phyloP scores from a whole-genome alignment of 1,140 invertebrate genomes.

The Drosophila pectinifera region DNA sequence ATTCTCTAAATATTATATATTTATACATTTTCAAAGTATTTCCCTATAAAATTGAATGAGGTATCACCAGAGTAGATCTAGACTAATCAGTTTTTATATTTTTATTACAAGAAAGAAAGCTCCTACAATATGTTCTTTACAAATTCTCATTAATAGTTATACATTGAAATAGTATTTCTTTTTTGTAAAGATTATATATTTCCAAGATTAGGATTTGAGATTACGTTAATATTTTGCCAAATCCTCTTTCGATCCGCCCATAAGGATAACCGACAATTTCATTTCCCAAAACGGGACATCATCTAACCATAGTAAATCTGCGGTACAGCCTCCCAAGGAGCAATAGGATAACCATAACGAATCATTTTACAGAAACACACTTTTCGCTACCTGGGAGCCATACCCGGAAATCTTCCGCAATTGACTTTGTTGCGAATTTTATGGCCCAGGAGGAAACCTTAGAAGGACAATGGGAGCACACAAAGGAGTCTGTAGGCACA shows the following conservation, averaged over 20 bases:
- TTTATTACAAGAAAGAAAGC: too few relatives aligned
- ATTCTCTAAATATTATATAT: not conserved
- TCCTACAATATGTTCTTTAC: too few relatives aligned
- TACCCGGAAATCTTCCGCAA: constrained; percentile 36
- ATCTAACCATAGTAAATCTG: constrained; percentile 35
- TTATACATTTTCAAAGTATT: not conserved
- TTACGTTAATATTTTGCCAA: not conserved
- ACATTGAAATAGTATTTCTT: too few relatives aligned
- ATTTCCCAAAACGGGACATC: constrained; percentile 29
- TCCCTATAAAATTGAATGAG: too few relatives aligned
- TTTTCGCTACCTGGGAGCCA: constrained; percentile 20
- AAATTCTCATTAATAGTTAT: too few relatives aligned
- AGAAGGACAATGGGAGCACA: constrained; percentile 31
- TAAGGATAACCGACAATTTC: constrained; percentile 36
- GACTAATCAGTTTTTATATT: not conserved
- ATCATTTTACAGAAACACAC: constrained; percentile 40
- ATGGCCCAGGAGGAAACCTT: constrained; percentile 52
- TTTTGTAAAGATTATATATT: not conserved
- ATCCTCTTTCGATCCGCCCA: constrained; percentile 14
- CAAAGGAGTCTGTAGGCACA: constrained; percentile 67
- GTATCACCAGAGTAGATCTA: not conserved
- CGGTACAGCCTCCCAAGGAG: constrained; percentile 14
- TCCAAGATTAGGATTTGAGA: not conserved
- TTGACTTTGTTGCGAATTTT: constrained; percentile 83
- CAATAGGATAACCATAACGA: constrained; percentile 41